These are phyloP conservation scores for Aplidium turbinatum DNA, from an alignment of 23 tunicate species.

Conservation along the genomic window DNA sequence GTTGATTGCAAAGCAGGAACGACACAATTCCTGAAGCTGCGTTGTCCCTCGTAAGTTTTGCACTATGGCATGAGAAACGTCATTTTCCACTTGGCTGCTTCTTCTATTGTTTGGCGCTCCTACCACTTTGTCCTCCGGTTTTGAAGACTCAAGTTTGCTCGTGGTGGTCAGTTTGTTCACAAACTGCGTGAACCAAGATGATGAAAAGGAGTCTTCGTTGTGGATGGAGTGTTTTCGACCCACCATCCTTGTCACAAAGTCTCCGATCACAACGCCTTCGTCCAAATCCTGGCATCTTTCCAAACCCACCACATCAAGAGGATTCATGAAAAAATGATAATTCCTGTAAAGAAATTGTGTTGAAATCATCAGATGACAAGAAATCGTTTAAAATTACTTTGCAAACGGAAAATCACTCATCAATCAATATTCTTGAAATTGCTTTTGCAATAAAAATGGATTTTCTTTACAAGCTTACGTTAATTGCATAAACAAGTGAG, in stretches of 20 bases:
- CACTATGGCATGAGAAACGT: background rate
- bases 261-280: conserved; percentile 25
- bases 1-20: no score
- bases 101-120: background rate
- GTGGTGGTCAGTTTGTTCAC: no score
- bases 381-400: no score
- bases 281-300: conserved; percentile 24
- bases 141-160: no score
- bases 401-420: no score
- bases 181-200: no score
- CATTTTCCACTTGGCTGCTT: background rate
- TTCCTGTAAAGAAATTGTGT: conserved; percentile 10
- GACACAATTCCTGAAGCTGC: background rate
- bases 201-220: background rate
- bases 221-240: conserved; percentile 28
- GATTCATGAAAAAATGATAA: conserved; percentile 35
- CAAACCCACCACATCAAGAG: conserved; percentile 28
- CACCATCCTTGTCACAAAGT: conserved; percentile 43
- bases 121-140: no score
- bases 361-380: background rate
- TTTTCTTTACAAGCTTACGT: no score
- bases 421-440: no score
- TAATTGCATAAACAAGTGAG: no score
- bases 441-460: no score
- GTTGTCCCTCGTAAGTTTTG: background rate